Evolutionary conservation across 2,113 vertebrate genomes (phyloP).

Genomic region (Coptodon rendalli): DNA sequence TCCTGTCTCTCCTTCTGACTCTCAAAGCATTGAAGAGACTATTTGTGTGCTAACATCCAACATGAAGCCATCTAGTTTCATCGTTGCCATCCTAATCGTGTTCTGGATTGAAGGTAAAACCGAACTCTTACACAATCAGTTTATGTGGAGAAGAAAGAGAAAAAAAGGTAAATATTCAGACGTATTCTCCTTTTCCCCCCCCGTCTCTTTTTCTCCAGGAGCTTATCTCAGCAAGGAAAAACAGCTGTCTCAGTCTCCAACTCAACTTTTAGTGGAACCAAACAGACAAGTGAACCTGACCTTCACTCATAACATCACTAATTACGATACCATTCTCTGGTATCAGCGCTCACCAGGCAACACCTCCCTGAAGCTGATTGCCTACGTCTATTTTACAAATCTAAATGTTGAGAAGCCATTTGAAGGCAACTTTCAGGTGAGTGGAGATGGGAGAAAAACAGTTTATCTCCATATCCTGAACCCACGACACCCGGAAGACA

Average conservation of each 20-base stretch:
- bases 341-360: conserved; percentile 30
- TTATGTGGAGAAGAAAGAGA: background rate
- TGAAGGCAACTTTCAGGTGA: conserved; percentile 4
- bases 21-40: background rate
- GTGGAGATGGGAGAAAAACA: conserved; percentile 28
- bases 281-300: background rate
- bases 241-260: conserved; percentile 33
- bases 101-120: conserved; percentile 26
- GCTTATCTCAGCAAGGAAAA: conserved; percentile 3
- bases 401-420: background rate
- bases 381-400: background rate
- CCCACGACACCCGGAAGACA: conserved; percentile 3
- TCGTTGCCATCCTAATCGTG: background rate
- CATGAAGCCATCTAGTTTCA: conserved; percentile 11
- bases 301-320: background rate
- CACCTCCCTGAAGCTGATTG: conserved; percentile 21
- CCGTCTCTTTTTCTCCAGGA: background rate
- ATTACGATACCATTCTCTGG: conserved; percentile 47
- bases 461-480: conserved; percentile 28
- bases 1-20: conserved; percentile 4
- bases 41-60: background rate
- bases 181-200: accelerated
- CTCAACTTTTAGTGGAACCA: background rate
- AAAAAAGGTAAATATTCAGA: background rate
- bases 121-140: background rate